phyloP scores from a whole-genome alignment of 2,113 vertebrate genomes.

The Furnarius figulus region DNA sequence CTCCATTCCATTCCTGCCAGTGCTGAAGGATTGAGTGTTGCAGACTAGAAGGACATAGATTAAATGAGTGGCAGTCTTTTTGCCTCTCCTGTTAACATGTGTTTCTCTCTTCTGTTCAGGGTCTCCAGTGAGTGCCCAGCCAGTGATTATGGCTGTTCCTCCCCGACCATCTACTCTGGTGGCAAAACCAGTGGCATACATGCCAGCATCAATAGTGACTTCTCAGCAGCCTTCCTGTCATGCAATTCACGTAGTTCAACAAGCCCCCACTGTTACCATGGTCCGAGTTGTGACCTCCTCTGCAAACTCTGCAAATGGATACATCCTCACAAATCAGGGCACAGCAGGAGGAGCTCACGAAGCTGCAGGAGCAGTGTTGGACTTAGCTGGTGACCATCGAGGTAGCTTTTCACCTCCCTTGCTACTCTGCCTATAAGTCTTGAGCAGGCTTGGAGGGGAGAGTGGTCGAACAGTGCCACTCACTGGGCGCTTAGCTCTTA shows the following conservation, averaged over 20 bases:
- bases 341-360: slow-evolving; percentile 70
- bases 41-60: not conserved
- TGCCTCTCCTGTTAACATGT: not conserved
- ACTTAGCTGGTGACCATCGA: slow-evolving; percentile 74
- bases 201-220: slow-evolving; percentile 86
- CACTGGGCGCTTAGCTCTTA: not conserved
- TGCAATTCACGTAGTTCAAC: slow-evolving; percentile 89
- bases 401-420: slow-evolving; percentile 52
- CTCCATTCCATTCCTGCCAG: not conserved
- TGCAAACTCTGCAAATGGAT: slow-evolving; percentile 87
- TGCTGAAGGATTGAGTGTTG: not conserved
- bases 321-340: slow-evolving; percentile 83
- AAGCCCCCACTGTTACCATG: slow-evolving; percentile 92
- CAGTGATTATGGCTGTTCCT: slow-evolving; percentile 94
- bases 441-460: not conserved
- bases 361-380: slow-evolving; percentile 70
- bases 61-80: not conserved
- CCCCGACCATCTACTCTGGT: slow-evolving; percentile 79
- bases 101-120: slow-evolving; percentile 68
- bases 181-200: slow-evolving; percentile 87
- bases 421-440: not conserved
- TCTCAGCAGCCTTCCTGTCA: slow-evolving; percentile 82
- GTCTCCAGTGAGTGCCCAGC: slow-evolving; percentile 92
- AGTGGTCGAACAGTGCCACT: not conserved
- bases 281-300: slow-evolving; percentile 88